Conservation (phyloP, 2,113 vertebrate genomes). For the Gnathonemus echidnorhynchus region DNA sequence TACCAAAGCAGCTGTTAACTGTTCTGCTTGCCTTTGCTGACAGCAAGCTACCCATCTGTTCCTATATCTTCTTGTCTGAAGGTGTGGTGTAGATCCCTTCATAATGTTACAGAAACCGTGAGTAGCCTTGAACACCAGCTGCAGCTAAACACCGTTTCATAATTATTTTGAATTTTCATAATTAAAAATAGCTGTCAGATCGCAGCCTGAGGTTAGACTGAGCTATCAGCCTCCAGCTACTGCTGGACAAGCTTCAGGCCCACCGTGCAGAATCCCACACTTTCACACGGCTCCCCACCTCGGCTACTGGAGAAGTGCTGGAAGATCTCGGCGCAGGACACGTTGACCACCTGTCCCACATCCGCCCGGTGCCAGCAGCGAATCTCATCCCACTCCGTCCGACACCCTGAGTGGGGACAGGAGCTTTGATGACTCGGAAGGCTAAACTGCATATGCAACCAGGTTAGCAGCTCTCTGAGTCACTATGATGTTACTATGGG, state of each 20-base stretch:
- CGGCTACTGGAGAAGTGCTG: slow-evolving; percentile 58
- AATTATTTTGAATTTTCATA: background rate
- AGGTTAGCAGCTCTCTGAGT: background rate
- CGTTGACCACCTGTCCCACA: slow-evolving; percentile 55
- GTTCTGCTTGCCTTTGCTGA: background rate
- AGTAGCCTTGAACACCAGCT: background rate
- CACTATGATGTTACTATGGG: background rate
- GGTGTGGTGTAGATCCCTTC: background rate
- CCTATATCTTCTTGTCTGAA: background rate
- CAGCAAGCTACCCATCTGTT: background rate
- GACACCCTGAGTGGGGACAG: slow-evolving; percentile 44
- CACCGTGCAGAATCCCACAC: background rate
- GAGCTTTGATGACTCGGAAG: background rate
- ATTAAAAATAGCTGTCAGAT: background rate
- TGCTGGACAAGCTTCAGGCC: background rate
- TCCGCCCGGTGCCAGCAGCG: slow-evolving; percentile 59
- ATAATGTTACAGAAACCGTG: background rate
- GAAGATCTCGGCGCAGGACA: slow-evolving; percentile 60
- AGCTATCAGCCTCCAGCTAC: background rate
- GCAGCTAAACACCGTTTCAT: background rate
- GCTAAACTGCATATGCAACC: background rate
- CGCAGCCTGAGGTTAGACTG: background rate
- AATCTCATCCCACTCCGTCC: slow-evolving; percentile 62
- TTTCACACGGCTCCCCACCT: slow-evolving; percentile 40
- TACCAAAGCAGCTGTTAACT: background rate